Base-by-base conservation (phyloP, 2,888 invertebrate species). In the Notocelia uddmanniana region DNA sequence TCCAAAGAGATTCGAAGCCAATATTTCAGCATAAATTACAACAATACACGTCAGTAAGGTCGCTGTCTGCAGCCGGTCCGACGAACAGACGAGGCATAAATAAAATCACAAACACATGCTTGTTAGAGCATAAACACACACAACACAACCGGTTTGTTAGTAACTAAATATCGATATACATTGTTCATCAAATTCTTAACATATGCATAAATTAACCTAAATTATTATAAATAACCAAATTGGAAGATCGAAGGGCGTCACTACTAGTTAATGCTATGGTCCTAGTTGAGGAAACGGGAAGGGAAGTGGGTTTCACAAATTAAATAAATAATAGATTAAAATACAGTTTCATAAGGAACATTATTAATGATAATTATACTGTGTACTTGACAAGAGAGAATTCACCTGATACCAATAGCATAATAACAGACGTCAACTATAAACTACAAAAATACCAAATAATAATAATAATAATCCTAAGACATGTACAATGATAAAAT, bases 101-200 rank as follows among this genome's bases (percentile, higher is more conserved):
- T 79, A 80, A 85, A 90, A 87, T 85, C 88, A 89, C 90, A 93
- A 92, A 93, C 93, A 89, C 93, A 92, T 92, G 91, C 91, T 89
- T 90, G 92, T 93, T 93, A 93, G 89, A 84, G 85, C 88, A 85
- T 88, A 91, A 93, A 90, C 91, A 88, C 92, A 92, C 92, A 93
- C 93, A 85, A 92, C 93, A 93, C 93, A 93, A 93, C 93, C 93
- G 86, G 89, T 85, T 89, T 88, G 92, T 93, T 93, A 93, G 93
- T 93, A 91, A 86, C 88, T 89, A 85, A 85, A 89, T 81, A 87
- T 88, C 81, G 83, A 84, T 85, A 88, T 86, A 91, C 83, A 89
- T 90, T 91, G 91, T 90, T 91, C 90, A 86, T 89, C 87, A 87
- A 64, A 89, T 86, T 86, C 87, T 85, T 88, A 88, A 85, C 84